These are phyloP conservation scores for Glossosoma conforme DNA, from an alignment of 1,140 invertebrate genomes.

Conservation along the genomic window DNA sequence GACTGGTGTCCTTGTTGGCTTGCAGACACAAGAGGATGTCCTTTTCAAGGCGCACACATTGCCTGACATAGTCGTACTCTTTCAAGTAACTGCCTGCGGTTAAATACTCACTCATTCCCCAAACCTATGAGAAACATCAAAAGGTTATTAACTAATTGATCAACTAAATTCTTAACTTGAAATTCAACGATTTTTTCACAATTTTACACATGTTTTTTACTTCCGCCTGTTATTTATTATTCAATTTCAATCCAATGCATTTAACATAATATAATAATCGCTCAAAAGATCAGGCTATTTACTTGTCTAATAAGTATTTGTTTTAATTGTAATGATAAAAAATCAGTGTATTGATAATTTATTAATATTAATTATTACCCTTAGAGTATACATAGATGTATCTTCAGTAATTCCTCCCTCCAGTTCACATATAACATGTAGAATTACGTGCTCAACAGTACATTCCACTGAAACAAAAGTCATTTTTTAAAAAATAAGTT, in stretches of 20 bases:
- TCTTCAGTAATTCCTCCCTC: constrained; percentile 64
- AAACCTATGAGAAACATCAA: constrained; percentile 59
- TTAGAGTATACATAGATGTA: constrained; percentile 61
- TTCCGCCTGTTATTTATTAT: too few relatives aligned
- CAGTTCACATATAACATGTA: constrained; percentile 78
- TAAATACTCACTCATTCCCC: constrained; percentile 77
- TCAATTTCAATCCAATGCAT: background rate
- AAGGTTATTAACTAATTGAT: background rate
- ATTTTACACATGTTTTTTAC: too few relatives aligned
- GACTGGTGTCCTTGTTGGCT: constrained; percentile 56
- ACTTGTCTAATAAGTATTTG: too few relatives aligned
- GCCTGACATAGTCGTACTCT: constrained; percentile 90
- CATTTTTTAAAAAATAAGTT: constrained; percentile 2
- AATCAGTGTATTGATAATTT: too few relatives aligned
- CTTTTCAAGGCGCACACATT: constrained; percentile 89
- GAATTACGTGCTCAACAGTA: constrained; percentile 80
- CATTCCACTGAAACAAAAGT: constrained; percentile 66
- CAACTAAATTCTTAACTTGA: too few relatives aligned
- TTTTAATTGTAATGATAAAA: too few relatives aligned
- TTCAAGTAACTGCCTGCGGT: constrained; percentile 62
- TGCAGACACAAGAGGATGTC: constrained; percentile 78
- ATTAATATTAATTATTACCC: constrained; percentile 37
- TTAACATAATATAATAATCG: constrained; percentile 1
- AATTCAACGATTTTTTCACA: too few relatives aligned
- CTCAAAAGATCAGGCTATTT: too few relatives aligned